Evolutionary conservation across 2,888 invertebrate species (phyloP), one percentile per base, ranked within the genome.

Genomic region (Phymatocera aterrima): DNA sequence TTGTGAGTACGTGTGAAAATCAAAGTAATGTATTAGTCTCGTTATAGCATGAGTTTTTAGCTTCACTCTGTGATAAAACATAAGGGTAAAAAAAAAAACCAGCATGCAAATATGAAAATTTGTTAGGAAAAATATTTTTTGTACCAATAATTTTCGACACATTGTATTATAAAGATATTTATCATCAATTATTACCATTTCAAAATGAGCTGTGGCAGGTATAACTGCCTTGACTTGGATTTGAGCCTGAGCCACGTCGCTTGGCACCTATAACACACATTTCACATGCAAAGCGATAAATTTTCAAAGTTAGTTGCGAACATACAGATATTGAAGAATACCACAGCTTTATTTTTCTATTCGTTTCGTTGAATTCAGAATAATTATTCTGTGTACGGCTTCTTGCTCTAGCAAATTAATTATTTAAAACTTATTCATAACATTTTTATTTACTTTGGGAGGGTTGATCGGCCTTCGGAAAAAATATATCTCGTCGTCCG

Each of bases 401-500:
- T 48, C 6, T 46, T 79, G 24, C 21, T 48, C 6, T 46, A 80
- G 24, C 21, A 46, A 37, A 78, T 77, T 57, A 72, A 68, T 68
- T 31, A 57, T 57, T 64, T 68, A 65, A 51, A 61, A 80, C 78
- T 74, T 70, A 18, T 54, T 31, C 37, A 43, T 54, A 65, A 57
- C 64, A 78, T 57, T 77, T 79, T 68, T 78, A 86, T 89, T 87
- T 88, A 93, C 93, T 91, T 93, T 93, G 57, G 92, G 92, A 10
- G 94, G 94, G 88, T 93, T 94, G 60, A 95, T 93, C 4, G 94
- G 92, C 83, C 93, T 92, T 77, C 95, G 94, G 91, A 97, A 97
- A 91, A 94, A 95, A 88, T 96, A 96, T 74, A 96, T 93, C 91
- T 99, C 99, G 91, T 99, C 99, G 72, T 97, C 95, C n/a, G 95